phyloP scores from a whole-genome alignment of 2,797 vertebrate genomes.

The Cyprinella venusta region DNA sequence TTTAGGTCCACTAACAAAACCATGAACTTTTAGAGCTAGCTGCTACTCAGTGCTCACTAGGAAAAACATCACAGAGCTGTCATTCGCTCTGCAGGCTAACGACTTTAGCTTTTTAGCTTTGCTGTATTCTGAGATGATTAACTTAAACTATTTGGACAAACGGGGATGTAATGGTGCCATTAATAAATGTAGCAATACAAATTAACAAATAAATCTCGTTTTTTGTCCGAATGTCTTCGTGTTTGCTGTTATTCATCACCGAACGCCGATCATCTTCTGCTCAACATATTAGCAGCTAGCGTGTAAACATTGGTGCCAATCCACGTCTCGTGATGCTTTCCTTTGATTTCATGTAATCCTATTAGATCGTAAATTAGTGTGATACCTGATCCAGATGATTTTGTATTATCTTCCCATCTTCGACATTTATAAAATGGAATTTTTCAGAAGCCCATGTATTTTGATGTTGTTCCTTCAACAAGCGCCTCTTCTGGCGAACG shows the following conservation, averaged over 20 bases:
- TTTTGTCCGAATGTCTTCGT: background rate
- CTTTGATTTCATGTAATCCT: background rate
- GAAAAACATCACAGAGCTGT: slow-evolving; percentile 27
- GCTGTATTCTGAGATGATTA: background rate
- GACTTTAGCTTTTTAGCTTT: slow-evolving; percentile 23
- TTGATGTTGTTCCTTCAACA: slow-evolving; percentile 3
- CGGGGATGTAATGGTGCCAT: too few species aligned
- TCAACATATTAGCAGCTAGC: slow-evolving; percentile 39
- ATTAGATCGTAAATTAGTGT: background rate
- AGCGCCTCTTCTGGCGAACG: background rate
- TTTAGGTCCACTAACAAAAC: background rate
- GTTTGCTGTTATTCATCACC: background rate
- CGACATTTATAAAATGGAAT: background rate
- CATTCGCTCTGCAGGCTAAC: slow-evolving; percentile 23
- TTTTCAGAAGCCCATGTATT: background rate
- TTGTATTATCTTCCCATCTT: slow-evolving; percentile 50
- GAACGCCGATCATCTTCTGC: background rate
- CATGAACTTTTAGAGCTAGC: background rate
- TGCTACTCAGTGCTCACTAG: background rate
- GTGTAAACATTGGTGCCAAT: slow-evolving; percentile 21
- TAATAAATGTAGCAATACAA: background rate
- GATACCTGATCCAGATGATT: slow-evolving; percentile 30
- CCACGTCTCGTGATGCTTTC: background rate
- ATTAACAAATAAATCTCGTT: background rate
- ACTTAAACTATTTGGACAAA: background rate